Conservation (phyloP, 2,888 invertebrate species). For the Heterodera filipjevi region DNA sequence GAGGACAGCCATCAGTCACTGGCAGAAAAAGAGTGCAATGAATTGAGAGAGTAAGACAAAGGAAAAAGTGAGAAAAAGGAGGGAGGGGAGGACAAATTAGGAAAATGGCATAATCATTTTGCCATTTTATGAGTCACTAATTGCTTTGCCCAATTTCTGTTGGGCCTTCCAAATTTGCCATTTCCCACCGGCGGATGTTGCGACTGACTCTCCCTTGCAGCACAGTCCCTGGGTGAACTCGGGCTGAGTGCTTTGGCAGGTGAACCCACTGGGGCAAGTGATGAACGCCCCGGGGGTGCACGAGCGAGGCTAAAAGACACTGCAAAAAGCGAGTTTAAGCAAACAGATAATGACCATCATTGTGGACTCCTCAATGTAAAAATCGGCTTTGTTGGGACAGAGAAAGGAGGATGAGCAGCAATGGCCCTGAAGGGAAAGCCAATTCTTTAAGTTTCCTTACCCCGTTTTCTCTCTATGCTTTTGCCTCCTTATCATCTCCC, state of each 20-base stretch:
- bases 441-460: too few relatives aligned
- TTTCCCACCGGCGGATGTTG: conserved; percentile 48
- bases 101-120: background rate
- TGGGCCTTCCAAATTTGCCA: too few relatives aligned
- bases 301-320: conserved; percentile 1
- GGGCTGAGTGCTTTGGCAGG: conserved; percentile 54
- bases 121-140: background rate
- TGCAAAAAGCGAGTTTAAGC: background rate
- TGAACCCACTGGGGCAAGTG: conserved; percentile 62
- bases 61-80: background rate
- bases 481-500: too few relatives aligned
- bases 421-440: conserved; percentile 62
- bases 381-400: conserved; percentile 63
- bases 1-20: conserved; percentile 59
- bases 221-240: conserved; percentile 62
- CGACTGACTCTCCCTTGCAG: conserved; percentile 60
- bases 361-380: conserved; percentile 59
- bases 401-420: conserved; percentile 60
- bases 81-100: background rate
- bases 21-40: background rate
- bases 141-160: too few relatives aligned
- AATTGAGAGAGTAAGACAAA: background rate
- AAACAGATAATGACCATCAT: conserved; percentile 52
- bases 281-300: conserved; percentile 64
- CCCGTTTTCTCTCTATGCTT: too few relatives aligned